Conservation (phyloP, 1,140 invertebrate genomes). For the Heliconius hermathena region DNA sequence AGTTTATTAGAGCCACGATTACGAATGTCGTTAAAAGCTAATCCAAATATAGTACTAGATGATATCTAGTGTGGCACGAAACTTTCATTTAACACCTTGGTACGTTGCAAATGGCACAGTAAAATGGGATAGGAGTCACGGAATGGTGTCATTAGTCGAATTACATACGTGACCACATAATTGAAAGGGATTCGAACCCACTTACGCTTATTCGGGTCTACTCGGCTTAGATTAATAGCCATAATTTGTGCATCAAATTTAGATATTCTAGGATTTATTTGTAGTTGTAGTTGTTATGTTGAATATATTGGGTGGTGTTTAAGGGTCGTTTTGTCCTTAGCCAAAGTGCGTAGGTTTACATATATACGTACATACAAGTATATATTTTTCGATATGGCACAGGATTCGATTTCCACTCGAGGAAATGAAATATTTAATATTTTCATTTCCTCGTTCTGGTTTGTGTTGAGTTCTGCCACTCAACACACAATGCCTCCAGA, state of each 20-base stretch:
- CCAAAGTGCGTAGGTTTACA: no score
- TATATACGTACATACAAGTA: no score
- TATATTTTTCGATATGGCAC: no score
- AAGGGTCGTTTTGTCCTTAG: no score
- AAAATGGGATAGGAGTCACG: conserved; percentile 56
- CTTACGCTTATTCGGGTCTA: conserved; percentile 9
- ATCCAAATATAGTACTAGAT: conserved; percentile 39
- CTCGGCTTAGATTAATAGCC: background rate
- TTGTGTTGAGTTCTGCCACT: no score
- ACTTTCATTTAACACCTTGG: conserved; percentile 61
- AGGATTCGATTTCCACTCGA: no score
- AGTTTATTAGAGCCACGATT: conserved; percentile 22
- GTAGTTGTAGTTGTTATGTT: no score
- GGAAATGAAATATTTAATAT: no score
- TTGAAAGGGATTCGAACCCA: conserved; percentile 49
- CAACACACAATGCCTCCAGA: no score
- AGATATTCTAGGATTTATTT: background rate
- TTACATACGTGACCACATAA: conserved; percentile 60
- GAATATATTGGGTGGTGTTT: no score
- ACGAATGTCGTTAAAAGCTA: conserved; percentile 34
- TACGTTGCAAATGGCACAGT: conserved; percentile 48
- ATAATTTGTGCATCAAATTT: conserved; percentile 4
- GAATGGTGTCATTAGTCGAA: conserved; percentile 60
- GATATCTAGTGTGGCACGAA: conserved; percentile 50
- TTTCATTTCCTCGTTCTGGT: no score